Percentiles rank a stretch among this genome's conserved stretches.
These are phyloP conservation scores for Myathropa florea DNA, from an alignment of 2,888 invertebrate species.

Conservation along the genomic window DNA sequence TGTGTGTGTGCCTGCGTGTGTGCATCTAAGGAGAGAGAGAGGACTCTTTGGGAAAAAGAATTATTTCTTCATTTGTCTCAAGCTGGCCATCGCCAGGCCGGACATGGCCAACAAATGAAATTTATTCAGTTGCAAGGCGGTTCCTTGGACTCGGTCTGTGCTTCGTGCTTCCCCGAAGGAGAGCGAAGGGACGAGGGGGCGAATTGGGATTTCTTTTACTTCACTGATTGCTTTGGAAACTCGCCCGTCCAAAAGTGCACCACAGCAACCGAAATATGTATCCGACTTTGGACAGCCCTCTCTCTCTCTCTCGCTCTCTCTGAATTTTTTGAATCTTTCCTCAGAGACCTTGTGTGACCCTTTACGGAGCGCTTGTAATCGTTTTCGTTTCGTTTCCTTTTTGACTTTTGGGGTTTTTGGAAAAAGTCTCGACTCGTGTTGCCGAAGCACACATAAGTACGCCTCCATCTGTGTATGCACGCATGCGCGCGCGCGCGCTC, in stretches of 20 bases:
- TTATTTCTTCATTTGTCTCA: conserved; percentile 69
- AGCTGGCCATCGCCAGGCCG: background rate
- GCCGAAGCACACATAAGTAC: background rate
- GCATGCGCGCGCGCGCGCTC: background rate
- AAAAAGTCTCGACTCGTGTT: too few relatives aligned
- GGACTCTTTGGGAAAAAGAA: conserved; percentile 45
- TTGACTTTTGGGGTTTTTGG: conserved; percentile 10
- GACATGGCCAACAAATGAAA: conserved; percentile 45
- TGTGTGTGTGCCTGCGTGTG: background rate
- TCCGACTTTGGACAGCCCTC: too few relatives aligned
- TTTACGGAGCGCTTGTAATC: background rate
- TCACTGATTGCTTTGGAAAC: conserved; percentile 42
- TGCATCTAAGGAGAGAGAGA: background rate
- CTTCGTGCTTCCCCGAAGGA: background rate
- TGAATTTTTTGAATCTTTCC: conserved; percentile 40
- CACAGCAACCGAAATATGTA: background rate
- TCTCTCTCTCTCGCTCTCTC: too few relatives aligned
- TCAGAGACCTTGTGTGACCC: conserved; percentile 46
- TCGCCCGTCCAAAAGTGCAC: conserved; percentile 50
- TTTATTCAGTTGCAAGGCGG: conserved; percentile 61
- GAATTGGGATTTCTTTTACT: background rate
- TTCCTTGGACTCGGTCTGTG: background rate
- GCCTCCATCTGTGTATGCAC: background rate
- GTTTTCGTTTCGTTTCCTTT: background rate
- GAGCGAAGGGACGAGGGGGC: too few relatives aligned